Conservation (phyloP, 2,797 vertebrate species). For the Siniperca scherzeri region DNA sequence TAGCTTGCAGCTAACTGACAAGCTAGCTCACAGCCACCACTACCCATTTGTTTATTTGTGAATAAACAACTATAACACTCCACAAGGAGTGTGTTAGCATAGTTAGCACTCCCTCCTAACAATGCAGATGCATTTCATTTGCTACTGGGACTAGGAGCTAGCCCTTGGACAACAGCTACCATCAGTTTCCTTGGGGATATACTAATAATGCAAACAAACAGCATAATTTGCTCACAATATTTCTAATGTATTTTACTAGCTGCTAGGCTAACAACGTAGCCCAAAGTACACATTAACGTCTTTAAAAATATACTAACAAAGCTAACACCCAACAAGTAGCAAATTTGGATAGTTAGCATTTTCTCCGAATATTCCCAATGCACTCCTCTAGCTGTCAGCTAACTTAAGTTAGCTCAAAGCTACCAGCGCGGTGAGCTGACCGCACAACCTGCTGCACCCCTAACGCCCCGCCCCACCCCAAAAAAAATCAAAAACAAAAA, state of each 20-base stretch:
- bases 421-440: constrained; percentile 54
- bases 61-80: neutral
- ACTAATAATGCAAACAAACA: constrained; percentile 11
- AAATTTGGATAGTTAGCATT: constrained; percentile 1
- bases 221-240: neutral
- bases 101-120: neutral
- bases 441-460: constrained; percentile 41
- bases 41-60: neutral
- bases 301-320: neutral
- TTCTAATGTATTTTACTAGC: neutral
- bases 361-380: neutral
- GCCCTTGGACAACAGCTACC: neutral
- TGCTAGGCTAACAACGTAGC: neutral
- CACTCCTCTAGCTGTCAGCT: neutral
- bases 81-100: neutral
- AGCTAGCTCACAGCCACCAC: neutral
- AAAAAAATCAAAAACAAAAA: constrained; percentile 58
- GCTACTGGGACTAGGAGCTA: neutral
- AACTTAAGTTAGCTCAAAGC: constrained; percentile 13
- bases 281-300: neutral
- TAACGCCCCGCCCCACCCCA: neutral
- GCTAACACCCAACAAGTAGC: neutral
- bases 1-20: neutral
- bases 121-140: neutral
- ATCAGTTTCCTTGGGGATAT: neutral